A percentile compares a stretch with the other conserved stretches of the same genome.
Conservation (phyloP, 2,113 vertebrate genomes). For the Athene cunicularia region DNA sequence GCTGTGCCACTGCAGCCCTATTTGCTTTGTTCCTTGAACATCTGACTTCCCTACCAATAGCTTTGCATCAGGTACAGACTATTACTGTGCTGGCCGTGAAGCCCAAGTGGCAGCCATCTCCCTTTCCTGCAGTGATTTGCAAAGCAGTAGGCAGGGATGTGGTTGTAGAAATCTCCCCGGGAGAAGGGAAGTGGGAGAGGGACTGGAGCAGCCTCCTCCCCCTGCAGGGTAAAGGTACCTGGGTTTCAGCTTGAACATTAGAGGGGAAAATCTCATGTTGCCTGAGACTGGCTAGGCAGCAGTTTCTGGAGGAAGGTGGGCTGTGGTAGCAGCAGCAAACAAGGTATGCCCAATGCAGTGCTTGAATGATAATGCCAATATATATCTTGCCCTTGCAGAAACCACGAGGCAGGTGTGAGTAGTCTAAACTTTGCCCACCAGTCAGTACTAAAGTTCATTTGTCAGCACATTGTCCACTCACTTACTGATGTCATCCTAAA, state of each 20-base stretch:
- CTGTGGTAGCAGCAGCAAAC: neutral
- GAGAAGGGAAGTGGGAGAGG: neutral
- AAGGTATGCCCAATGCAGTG: neutral
- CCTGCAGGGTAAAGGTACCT: neutral
- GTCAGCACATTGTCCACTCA: neutral
- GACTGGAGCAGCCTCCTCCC: no score
- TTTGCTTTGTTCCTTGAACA: neutral
- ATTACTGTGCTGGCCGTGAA: neutral
- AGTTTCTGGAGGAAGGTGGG: neutral
- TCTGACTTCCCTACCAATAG: neutral
- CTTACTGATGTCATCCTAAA: neutral
- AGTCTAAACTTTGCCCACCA: neutral
- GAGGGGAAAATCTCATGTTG: neutral
- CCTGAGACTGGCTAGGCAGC: neutral
- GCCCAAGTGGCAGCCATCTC: neutral
- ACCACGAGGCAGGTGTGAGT: neutral
- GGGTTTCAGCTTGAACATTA: neutral
- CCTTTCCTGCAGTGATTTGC: neutral
- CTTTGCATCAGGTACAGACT: neutral
- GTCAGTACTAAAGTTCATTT: neutral
- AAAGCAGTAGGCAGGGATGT: neutral
- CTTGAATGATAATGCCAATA: neutral
- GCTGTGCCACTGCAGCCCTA: neutral
- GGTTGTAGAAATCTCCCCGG: neutral
- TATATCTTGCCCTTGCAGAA: neutral